Conservation (phyloP, 2,888 invertebrate species). For the Acleris holmiana region DNA sequence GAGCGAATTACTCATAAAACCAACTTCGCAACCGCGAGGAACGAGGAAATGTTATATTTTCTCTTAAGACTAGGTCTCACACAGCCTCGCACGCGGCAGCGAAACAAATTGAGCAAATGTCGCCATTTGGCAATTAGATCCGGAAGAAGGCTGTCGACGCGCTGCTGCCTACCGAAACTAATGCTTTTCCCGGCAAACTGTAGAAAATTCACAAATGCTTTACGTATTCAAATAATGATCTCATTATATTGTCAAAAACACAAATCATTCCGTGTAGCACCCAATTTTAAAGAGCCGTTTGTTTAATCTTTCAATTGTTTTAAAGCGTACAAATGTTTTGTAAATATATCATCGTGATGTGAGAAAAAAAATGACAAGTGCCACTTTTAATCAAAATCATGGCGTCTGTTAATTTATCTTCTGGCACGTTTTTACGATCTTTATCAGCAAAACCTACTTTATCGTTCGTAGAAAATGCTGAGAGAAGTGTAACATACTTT, state of each 20-base stretch:
- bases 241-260: constrained; percentile 13
- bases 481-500: constrained; percentile 32
- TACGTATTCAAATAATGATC: constrained; percentile 19
- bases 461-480: constrained; percentile 29
- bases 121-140: constrained; percentile 73
- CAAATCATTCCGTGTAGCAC: constrained; percentile 17
- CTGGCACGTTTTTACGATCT: constrained; percentile 31
- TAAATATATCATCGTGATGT: not conserved
- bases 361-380: not conserved
- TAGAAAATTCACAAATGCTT: constrained; percentile 23
- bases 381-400: constrained; percentile 27
- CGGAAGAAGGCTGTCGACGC: constrained; percentile 65
- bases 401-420: constrained; percentile 17
- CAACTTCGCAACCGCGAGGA: constrained; percentile 50
- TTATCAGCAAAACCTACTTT: constrained; percentile 28
- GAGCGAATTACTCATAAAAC: constrained; percentile 45
- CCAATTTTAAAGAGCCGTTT: not conserved
- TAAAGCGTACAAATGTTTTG: too few species aligned
- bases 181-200: constrained; percentile 51
- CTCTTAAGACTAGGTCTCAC: constrained; percentile 39
- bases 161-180: constrained; percentile 63
- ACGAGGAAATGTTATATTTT: constrained; percentile 53
- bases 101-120: constrained; percentile 48
- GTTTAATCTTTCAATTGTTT: too few species aligned
- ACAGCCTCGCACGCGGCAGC: constrained; percentile 24